These are phyloP conservation scores for Kryptolebias marmoratus DNA, from an alignment of 2,113 vertebrate genomes.

Conservation along the genomic window DNA sequence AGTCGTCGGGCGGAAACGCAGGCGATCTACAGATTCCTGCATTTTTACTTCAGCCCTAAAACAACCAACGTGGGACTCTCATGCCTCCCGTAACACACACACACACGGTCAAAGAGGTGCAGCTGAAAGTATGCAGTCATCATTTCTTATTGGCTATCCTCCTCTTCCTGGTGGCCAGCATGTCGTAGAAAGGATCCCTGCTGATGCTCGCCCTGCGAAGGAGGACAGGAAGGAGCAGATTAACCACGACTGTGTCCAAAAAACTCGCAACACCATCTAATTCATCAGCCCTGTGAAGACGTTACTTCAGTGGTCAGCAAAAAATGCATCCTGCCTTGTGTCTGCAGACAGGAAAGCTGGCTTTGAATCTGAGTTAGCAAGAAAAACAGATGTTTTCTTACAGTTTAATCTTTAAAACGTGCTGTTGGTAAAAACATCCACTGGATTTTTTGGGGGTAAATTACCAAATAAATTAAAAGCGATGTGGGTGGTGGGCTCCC, in stretches of 20 bases:
- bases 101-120: constrained; percentile 23
- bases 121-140: constrained; percentile 23
- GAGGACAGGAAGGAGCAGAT: constrained; percentile 20
- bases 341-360: background rate
- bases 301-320: background rate
- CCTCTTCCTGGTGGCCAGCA: constrained; percentile 96
- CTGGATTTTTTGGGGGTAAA: too few species aligned
- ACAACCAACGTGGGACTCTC: constrained; percentile 3
- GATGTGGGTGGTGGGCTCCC: too few species aligned
- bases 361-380: background rate
- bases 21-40: constrained; percentile 1
- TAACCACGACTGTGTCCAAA: background rate
- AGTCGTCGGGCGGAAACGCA: constrained; percentile 2
- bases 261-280: background rate
- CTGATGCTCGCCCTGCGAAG: constrained; percentile 95
- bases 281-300: background rate
- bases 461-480: too few species aligned
- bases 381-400: background rate
- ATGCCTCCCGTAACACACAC: background rate
- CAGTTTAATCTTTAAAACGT: background rate
- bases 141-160: constrained; percentile 98
- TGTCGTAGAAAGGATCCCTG: constrained; percentile 98
- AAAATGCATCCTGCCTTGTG: constrained; percentile 1
- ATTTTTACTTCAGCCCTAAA: constrained; percentile 19
- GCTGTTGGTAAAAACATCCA: too few species aligned